Evolutionary conservation across 2,888 invertebrate genomes (phyloP).

Genomic region (Hofmannophila pseudospretella): DNA sequence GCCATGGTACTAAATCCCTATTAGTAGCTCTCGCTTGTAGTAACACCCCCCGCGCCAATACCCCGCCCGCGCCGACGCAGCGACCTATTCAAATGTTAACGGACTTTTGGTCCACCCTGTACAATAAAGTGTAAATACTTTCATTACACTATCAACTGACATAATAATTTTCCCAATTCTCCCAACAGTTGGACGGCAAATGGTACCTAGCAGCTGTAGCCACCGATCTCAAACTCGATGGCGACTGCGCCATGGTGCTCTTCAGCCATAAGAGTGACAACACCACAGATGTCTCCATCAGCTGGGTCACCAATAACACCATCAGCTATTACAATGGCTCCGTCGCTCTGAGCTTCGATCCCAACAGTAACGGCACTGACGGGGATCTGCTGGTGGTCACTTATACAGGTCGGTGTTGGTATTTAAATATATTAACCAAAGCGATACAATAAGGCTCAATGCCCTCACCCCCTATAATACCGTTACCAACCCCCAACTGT

Average conservation of each 20-base stretch:
- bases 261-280: slow-evolving; percentile 58
- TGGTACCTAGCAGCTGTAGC: slow-evolving; percentile 62
- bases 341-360: slow-evolving; percentile 48
- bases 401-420: slow-evolving; percentile 59
- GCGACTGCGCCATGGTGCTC: slow-evolving; percentile 57
- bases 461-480: too few relatives aligned
- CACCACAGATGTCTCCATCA: slow-evolving; percentile 59
- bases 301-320: slow-evolving; percentile 59
- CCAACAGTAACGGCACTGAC: slow-evolving; percentile 40
- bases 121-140: too few relatives aligned
- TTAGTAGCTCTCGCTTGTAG: too few relatives aligned
- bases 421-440: neutral
- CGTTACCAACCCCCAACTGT: too few relatives aligned
- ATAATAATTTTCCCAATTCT: too few relatives aligned
- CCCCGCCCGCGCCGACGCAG: too few relatives aligned
- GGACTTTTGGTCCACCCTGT: too few relatives aligned
- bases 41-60: too few relatives aligned
- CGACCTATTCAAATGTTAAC: too few relatives aligned
- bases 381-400: slow-evolving; percentile 57
- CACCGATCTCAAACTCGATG: slow-evolving; percentile 45
- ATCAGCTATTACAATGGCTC: slow-evolving; percentile 60
- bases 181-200: slow-evolving; percentile 59
- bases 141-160: too few relatives aligned
- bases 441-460: too few relatives aligned
- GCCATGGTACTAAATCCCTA: too few relatives aligned